phyloP scores from a whole-genome alignment of 1,140 invertebrate genomes.

The Lepidostoma basale region DNA sequence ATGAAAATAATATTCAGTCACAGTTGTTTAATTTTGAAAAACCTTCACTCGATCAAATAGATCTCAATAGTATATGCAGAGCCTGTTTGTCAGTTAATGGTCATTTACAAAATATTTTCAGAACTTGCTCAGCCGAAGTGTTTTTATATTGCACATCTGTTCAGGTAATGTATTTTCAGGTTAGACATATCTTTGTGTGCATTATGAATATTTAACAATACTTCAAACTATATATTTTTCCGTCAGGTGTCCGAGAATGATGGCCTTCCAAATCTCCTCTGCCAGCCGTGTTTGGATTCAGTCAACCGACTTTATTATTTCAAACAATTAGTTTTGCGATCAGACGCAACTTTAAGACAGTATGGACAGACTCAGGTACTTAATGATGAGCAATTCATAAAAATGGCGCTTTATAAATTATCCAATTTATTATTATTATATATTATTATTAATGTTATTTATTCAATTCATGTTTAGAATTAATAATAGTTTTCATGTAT shows the following conservation, averaged over 20 bases:
- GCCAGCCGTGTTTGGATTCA: slow-evolving; percentile 54
- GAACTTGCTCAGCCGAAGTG: slow-evolving; percentile 53
- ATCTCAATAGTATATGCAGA: slow-evolving; percentile 57
- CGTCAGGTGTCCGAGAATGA: slow-evolving; percentile 54
- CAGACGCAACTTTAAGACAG: slow-evolving; percentile 52
- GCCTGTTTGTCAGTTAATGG: slow-evolving; percentile 55
- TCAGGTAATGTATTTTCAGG: slow-evolving; percentile 49
- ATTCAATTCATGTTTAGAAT: no score
- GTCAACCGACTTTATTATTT: slow-evolving; percentile 57
- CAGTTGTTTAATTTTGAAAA: slow-evolving; percentile 30
- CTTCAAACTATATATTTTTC: no score
- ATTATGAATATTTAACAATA: no score
- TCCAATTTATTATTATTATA: no score
- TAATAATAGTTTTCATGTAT: no score
- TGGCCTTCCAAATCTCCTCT: slow-evolving; percentile 54
- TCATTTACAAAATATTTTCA: slow-evolving; percentile 55
- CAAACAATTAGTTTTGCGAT: slow-evolving; percentile 56
- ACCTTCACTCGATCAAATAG: slow-evolving; percentile 46
- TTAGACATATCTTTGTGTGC: slow-evolving; percentile 9
- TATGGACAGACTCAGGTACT: slow-evolving; percentile 37
- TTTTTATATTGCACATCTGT: slow-evolving; percentile 60
- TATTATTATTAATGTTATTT: no score
- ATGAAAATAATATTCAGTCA: slow-evolving; percentile 10
- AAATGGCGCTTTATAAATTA: no score
- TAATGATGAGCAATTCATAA: neutral